Percentiles rank a stretch among this genome's conserved stretches.
These are phyloP conservation scores for Octodon degus DNA, from an alignment of 2,113 vertebrate genomes.

Conservation along the genomic window DNA sequence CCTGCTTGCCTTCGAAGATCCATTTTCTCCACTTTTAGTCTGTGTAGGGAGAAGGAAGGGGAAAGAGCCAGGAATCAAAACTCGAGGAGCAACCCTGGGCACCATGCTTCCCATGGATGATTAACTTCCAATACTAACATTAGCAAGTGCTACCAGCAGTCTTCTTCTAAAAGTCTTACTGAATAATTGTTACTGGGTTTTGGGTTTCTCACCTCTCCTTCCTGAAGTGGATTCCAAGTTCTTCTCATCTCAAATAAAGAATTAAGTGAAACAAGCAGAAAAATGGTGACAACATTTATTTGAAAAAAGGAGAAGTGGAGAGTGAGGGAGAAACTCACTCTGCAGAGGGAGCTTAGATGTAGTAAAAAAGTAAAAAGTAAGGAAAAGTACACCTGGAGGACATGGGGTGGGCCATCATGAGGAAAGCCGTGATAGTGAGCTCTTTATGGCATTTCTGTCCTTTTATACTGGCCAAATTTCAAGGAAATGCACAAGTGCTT, in stretches of 20 bases:
- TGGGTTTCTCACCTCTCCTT: background rate
- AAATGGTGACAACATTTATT: background rate
- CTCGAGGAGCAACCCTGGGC: background rate
- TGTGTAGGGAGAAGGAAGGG: background rate
- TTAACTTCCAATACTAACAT: background rate
- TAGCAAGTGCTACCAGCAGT: background rate
- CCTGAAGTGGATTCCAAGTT: background rate
- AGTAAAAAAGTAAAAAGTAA: background rate
- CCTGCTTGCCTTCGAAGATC: background rate
- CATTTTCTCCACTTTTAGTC: background rate
- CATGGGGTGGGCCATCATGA: background rate
- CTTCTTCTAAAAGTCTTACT: background rate
- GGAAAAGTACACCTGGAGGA: background rate
- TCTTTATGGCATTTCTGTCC: background rate
- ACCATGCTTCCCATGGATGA: background rate
- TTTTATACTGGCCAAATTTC: background rate
- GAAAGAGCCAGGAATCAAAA: conserved; percentile 18
- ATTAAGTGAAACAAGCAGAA: background rate
- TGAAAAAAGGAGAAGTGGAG: background rate
- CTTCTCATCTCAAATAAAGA: background rate
- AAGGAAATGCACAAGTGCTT: background rate
- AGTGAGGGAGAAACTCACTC: background rate
- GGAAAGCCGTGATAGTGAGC: background rate
- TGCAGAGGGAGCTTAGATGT: background rate
- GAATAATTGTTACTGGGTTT: background rate